Conservation (phyloP, 2,113 vertebrate species). For the Triplophysa siluroides region DNA sequence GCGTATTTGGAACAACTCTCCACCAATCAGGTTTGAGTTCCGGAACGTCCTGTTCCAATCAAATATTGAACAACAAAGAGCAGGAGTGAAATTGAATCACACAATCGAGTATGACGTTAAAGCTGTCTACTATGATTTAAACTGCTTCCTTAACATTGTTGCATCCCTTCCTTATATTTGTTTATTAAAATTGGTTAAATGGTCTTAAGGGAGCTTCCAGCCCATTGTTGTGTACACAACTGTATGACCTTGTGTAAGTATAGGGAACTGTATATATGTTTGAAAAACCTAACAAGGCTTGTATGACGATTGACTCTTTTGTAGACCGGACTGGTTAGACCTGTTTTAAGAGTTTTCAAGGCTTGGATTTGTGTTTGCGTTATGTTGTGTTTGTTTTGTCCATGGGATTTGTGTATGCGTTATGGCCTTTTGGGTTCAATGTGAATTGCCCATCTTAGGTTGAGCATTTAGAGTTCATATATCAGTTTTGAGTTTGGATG, state of each 20-base stretch:
- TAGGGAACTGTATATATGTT: not conserved
- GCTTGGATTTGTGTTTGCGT: not conserved
- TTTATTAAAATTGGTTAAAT: not conserved
- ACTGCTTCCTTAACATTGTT: not conserved
- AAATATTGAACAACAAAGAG: not conserved
- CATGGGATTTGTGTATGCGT: not conserved
- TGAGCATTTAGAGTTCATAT: too few relatives aligned
- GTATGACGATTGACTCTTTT: conserved; percentile 14
- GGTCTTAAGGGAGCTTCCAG: not conserved
- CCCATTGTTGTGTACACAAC: not conserved
- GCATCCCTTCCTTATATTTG: not conserved
- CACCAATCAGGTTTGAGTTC: not conserved
- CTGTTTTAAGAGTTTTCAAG: conserved; percentile 15
- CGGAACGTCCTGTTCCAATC: too few relatives aligned
- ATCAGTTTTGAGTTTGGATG: not conserved
- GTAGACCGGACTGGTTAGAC: conserved; percentile 44
- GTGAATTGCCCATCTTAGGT: not conserved
- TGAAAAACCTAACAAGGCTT: not conserved
- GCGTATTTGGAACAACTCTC: too few relatives aligned
- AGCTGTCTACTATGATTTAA: not conserved
- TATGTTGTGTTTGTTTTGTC: conserved; percentile 4
- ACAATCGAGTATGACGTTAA: not conserved
- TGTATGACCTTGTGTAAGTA: not conserved
- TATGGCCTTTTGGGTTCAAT: not conserved
- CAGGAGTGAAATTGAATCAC: conserved; percentile 5